phyloP scores from a whole-genome alignment of 1,140 invertebrate species.

The Adelges cooleyi region DNA sequence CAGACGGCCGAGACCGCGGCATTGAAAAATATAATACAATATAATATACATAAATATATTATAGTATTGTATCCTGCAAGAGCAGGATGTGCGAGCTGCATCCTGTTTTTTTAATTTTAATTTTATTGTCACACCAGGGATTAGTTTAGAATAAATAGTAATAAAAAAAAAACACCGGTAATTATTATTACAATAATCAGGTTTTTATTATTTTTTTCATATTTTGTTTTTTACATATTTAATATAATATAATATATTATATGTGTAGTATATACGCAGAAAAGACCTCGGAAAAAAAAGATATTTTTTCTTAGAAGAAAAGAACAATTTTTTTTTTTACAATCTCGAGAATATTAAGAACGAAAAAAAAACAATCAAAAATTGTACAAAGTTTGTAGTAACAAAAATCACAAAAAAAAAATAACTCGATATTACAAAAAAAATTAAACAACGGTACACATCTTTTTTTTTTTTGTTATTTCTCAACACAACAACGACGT shows the following conservation, averaged over 20 bases:
- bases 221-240: not conserved
- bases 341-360: slow-evolving; percentile 18
- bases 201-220: slow-evolving; percentile 16
- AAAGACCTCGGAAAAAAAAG: slow-evolving; percentile 1
- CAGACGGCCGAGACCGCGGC: slow-evolving; percentile 2
- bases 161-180: slow-evolving; percentile 1
- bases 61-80: slow-evolving; percentile 12
- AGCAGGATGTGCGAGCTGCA: slow-evolving; percentile 5
- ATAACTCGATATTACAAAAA: slow-evolving; percentile 3
- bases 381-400: slow-evolving; percentile 6
- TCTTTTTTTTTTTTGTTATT: no score
- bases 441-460: slow-evolving; percentile 13
- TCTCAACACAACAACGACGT: no score
- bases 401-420: slow-evolving; percentile 6
- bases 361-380: not conserved
- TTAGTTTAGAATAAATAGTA: not conserved
- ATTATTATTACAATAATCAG: slow-evolving; percentile 24
- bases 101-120: not conserved
- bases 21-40: slow-evolving; percentile 10
- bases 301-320: not conserved
- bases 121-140: no score
- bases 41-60: no score
- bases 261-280: not conserved
- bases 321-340: not conserved
- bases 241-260: not conserved